Evolutionary conservation across 2,888 invertebrate genomes (phyloP).

Genomic region (Pyrocoelia pectoralis): DNA sequence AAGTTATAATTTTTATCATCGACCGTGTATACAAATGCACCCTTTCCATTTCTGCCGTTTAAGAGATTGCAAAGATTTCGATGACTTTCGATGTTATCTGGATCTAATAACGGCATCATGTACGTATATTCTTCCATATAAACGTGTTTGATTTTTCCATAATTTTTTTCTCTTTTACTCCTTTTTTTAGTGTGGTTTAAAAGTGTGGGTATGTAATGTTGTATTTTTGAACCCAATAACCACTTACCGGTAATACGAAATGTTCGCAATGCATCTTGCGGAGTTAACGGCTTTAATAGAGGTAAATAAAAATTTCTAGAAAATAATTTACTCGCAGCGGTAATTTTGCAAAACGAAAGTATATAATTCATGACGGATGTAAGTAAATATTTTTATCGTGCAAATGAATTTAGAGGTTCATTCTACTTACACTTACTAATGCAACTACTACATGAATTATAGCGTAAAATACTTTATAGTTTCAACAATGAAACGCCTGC

Average conservation of each 20-base stretch:
- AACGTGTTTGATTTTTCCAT: slow-evolving; percentile 74
- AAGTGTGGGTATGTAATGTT: slow-evolving; percentile 82
- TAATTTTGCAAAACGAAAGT: slow-evolving; percentile 77
- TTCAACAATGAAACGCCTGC: background rate
- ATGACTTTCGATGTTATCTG: slow-evolving; percentile 69
- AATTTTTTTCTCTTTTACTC: slow-evolving; percentile 58
- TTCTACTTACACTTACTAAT: background rate
- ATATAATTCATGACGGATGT: slow-evolving; percentile 54
- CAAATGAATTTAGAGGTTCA: background rate
- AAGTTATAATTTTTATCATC: slow-evolving; percentile 77
- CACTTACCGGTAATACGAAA: slow-evolving; percentile 81
- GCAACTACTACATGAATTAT: background rate
- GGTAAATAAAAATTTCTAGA: slow-evolving; percentile 87
- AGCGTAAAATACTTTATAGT: background rate
- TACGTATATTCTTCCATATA: slow-evolving; percentile 75
- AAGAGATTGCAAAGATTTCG: slow-evolving; percentile 69
- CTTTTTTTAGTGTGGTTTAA: slow-evolving; percentile 61
- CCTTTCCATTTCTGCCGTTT: slow-evolving; percentile 64
- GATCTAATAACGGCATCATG: slow-evolving; percentile 76
- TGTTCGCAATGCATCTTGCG: slow-evolving; percentile 81
- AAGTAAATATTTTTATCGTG: no score
- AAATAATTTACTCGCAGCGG: slow-evolving; percentile 80
- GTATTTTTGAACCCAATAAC: slow-evolving; percentile 77
- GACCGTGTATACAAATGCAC: slow-evolving; percentile 78
- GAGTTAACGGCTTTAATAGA: slow-evolving; percentile 80